phyloP scores from a whole-genome alignment of 2,888 invertebrate species.

The Stenurella melanura region DNA sequence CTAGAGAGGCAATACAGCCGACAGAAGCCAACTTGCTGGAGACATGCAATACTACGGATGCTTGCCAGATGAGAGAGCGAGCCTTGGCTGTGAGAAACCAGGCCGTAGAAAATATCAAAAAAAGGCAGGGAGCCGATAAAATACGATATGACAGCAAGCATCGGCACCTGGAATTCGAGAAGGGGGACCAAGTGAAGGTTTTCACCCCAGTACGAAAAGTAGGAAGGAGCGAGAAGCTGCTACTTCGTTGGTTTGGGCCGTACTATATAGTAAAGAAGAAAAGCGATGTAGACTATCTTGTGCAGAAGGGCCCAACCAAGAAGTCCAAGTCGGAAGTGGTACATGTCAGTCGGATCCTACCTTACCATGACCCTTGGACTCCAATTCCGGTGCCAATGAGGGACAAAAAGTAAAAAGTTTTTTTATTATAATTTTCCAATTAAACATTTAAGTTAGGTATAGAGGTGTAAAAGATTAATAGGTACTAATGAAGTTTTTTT shows the following conservation, averaged over 20 bases:
- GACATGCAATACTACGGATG: slow-evolving; percentile 8
- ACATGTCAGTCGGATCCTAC: slow-evolving; percentile 51
- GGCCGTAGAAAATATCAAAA: background rate
- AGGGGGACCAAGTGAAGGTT: slow-evolving; percentile 53
- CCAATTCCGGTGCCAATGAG: slow-evolving; percentile 8
- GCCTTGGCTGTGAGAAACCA: background rate
- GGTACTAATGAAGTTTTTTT: background rate
- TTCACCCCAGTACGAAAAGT: slow-evolving; percentile 55
- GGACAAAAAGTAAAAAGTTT: background rate
- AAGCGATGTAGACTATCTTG: slow-evolving; percentile 49
- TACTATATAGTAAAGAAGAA: slow-evolving; percentile 52
- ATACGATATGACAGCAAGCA: slow-evolving; percentile 56
- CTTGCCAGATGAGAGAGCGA: slow-evolving; percentile 38
- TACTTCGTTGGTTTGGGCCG: slow-evolving; percentile 53
- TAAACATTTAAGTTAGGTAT: too few species aligned
- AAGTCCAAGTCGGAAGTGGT: slow-evolving; percentile 47
- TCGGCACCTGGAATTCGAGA: slow-evolving; percentile 4
- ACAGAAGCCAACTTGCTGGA: slow-evolving; percentile 49
- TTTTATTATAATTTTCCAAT: background rate
- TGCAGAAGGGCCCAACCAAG: slow-evolving; percentile 41
- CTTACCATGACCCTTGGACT: slow-evolving; percentile 53
- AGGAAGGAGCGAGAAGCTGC: slow-evolving; percentile 15
- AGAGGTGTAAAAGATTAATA: background rate
- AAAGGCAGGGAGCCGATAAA: slow-evolving; percentile 51
- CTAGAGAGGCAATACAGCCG: slow-evolving; percentile 47